Evolutionary conservation across 2,797 vertebrate species (phyloP).

Genomic region (Xiphorhynchus erythropygius): DNA sequence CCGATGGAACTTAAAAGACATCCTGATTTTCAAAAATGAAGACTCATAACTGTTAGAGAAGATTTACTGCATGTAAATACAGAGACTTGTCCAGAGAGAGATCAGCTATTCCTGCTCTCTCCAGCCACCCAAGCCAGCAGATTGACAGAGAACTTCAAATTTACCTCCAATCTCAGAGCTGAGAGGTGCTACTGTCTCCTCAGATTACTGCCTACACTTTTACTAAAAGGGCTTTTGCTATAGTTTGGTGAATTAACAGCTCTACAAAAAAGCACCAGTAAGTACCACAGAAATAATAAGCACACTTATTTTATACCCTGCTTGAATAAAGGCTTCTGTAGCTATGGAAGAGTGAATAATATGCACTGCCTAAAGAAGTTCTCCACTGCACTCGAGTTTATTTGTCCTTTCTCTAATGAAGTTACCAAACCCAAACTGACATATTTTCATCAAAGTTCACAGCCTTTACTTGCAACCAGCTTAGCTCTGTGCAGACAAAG

Average conservation of each 20-base stretch:
- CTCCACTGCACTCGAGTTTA: rapidly evolving
- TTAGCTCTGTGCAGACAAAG: not conserved
- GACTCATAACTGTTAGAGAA: not conserved
- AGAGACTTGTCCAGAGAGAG: not conserved
- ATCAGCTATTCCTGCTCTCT: not conserved
- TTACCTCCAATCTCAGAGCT: not conserved
- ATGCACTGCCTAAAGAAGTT: not conserved
- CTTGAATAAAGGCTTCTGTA: not conserved
- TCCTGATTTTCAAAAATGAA: not conserved
- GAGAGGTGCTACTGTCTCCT: not conserved
- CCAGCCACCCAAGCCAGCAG: not conserved
- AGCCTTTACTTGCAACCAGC: not conserved
- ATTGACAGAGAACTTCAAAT: not conserved
- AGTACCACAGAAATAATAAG: not conserved
- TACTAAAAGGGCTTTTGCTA: not conserved
- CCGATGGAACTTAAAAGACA: not conserved
- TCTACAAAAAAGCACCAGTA: not conserved
- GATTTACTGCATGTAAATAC: not conserved
- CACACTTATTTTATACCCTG: not conserved
- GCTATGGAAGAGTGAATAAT: not conserved
- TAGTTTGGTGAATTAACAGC: not conserved
- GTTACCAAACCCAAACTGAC: not conserved
- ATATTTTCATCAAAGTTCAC: not conserved
- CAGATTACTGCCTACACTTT: not conserved
- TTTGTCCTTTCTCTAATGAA: not conserved